Conservation (phyloP, 2,888 invertebrate genomes). For the Pinctada fucata region DNA sequence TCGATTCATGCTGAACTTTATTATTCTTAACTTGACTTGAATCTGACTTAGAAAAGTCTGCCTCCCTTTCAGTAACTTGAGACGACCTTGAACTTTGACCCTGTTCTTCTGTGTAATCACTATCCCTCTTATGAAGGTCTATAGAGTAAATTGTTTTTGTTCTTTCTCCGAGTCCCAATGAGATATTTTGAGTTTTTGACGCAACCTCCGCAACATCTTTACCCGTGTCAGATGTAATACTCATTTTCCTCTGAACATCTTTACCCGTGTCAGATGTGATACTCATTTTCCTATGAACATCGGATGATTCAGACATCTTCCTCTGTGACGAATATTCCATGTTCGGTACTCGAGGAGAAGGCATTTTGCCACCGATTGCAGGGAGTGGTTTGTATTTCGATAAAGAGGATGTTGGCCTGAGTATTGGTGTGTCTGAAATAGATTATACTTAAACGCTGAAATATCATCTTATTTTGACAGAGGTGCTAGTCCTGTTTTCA, state of each 20-base stretch:
- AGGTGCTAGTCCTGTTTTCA: no score
- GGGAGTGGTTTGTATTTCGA: constrained; percentile 61
- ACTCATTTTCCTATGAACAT: constrained; percentile 5
- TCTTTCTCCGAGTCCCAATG: constrained; percentile 25
- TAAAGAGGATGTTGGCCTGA: constrained; percentile 57
- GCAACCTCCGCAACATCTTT: constrained; percentile 2
- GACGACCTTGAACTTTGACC: not conserved
- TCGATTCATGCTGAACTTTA: not conserved
- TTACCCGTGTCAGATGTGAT: constrained; percentile 10
- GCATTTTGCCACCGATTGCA: constrained; percentile 51
- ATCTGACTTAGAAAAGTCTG: not conserved
- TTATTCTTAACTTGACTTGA: not conserved
- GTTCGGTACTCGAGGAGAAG: not conserved
- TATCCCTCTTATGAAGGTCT: constrained; percentile 22
- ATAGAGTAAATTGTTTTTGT: constrained; percentile 21
- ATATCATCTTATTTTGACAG: no score
- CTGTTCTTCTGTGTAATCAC: constrained; percentile 8
- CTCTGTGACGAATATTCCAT: constrained; percentile 12
- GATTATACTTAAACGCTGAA: no score
- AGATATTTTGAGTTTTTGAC: constrained; percentile 16
- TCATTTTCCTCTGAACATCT: not conserved
- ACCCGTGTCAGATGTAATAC: constrained; percentile 8
- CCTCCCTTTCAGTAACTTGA: not conserved
- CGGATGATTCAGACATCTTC: not conserved
- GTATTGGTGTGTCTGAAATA: constrained; percentile 18